These are phyloP conservation scores for Halocaridina rubra DNA, from an alignment of 2,888 invertebrate genomes.

Conservation along the genomic window DNA sequence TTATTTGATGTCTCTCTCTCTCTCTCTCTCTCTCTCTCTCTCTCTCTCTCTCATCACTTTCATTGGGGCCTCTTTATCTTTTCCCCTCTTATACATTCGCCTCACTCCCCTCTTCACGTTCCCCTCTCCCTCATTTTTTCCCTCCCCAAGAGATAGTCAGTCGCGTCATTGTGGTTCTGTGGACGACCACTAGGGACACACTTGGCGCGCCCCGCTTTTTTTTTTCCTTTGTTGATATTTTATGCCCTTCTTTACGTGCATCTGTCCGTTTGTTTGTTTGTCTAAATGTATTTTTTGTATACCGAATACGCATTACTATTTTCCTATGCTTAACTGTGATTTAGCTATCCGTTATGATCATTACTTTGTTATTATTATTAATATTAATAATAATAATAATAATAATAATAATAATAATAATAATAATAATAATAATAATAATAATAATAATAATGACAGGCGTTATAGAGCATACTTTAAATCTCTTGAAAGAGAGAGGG, in stretches of 20 bases:
- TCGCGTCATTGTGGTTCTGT: conserved; percentile 12
- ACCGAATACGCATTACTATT: too few species aligned
- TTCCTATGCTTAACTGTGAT: too few species aligned
- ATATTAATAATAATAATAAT: neutral
- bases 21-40: neutral
- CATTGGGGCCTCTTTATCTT: neutral
- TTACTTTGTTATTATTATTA: neutral
- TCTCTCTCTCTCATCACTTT: neutral
- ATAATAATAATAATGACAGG: neutral
- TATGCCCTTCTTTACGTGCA: too few species aligned
- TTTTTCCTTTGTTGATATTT: too few species aligned
- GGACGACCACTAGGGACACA: neutral
- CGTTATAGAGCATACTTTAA: neutral
- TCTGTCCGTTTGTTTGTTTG: too few species aligned
- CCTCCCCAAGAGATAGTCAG: neutral
- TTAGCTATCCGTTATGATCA: too few species aligned
- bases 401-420: neutral
- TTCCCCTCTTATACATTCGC: neutral
- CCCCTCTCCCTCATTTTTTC: neutral
- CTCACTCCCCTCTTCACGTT: neutral
- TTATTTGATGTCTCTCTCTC: too few species aligned
- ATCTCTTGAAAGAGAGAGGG: too few species aligned
- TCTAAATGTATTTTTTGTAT: too few species aligned
- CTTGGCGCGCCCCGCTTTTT: too few species aligned
- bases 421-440: neutral